These are phyloP conservation scores for Microdon myrmicae DNA, from an alignment of 2,888 invertebrate genomes.

Conservation along the genomic window DNA sequence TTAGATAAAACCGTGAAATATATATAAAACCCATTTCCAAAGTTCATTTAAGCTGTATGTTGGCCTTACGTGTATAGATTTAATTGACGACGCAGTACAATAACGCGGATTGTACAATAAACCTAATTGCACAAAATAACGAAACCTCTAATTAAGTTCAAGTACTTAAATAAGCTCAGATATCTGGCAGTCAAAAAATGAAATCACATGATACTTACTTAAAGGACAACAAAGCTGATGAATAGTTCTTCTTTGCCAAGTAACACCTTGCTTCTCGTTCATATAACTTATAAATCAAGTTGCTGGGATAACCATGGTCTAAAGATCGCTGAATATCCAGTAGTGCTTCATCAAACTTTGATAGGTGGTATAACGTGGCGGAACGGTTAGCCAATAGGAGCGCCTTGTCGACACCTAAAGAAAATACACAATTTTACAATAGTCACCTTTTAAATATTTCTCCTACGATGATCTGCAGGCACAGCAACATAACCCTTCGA, in stretches of 20 bases:
- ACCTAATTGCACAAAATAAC: too few relatives aligned
- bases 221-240: conserved; percentile 74
- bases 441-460: not conserved
- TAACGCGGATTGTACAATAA: too few relatives aligned
- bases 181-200: too few relatives aligned
- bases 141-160: too few relatives aligned
- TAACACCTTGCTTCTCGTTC: conserved; percentile 80
- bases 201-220: too few relatives aligned
- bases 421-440: conserved; percentile 3
- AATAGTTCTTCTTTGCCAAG: conserved; percentile 74
- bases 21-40: too few relatives aligned
- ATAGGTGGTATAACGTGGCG: conserved; percentile 79
- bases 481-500: conserved; percentile 75
- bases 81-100: too few relatives aligned
- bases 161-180: too few relatives aligned
- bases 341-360: conserved; percentile 74
- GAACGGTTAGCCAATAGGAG: conserved; percentile 84
- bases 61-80: too few relatives aligned
- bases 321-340: conserved; percentile 78
- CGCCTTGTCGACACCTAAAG: conserved; percentile 72
- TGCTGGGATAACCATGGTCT: conserved; percentile 74
- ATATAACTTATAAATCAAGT: conserved; percentile 79
- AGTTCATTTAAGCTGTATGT: too few relatives aligned
- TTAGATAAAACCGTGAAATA: too few relatives aligned
- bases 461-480: conserved; percentile 76